Evolutionary conservation across 2,797 vertebrate species (phyloP), one percentile per base, ranked within the genome.

Genomic region (Catharus ustulatus): DNA sequence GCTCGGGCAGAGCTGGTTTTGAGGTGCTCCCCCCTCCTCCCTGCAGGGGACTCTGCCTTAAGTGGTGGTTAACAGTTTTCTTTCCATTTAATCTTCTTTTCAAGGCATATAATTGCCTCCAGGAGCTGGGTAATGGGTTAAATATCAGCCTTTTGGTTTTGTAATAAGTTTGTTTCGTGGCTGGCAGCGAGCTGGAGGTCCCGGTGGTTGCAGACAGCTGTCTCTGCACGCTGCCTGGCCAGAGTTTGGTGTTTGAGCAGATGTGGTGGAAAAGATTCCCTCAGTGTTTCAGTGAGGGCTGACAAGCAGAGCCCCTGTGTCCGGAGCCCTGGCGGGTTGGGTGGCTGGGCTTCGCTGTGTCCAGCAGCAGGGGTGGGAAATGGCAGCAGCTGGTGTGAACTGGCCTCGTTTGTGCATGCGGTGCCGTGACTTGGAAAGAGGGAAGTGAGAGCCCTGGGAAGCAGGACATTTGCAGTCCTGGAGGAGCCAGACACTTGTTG

Each of bases 121-220:
- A 26, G 52, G 73, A 76, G 86, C 32, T 45, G 82, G 67, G 43
- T 69, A 90, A 94, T 3, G 94, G 89, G 89, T 96, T 95, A 92
- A 94, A 63, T 12, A 75, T 84, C 91, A 93, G 93, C 55, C 66
- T 79, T 77, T 83, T 73, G 88, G 62, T 84, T 94, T 93, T 80
- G 86, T 71, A 86, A 87, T 81, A 61, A 40, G 22, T n/a, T 18
- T 10, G 51, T n/a, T 83, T 48, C 1, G 0, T 30, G 26, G 93
- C 69, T 76, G 82, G 75, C 86, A 61, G 71, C 2, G 82, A 79
- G 87, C 43, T 29, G 79, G 73, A 93, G 90, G 82, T 87, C 38
- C 58, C 5, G 7, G 87, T 6, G 52, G 40, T 13, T 55, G 69
- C 74, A 77, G 76, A 43, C 79, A 24, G 90, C 93, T 86, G 87